Evolutionary conservation across 2,888 invertebrate genomes (phyloP).

Genomic region (Cancer borealis): DNA sequence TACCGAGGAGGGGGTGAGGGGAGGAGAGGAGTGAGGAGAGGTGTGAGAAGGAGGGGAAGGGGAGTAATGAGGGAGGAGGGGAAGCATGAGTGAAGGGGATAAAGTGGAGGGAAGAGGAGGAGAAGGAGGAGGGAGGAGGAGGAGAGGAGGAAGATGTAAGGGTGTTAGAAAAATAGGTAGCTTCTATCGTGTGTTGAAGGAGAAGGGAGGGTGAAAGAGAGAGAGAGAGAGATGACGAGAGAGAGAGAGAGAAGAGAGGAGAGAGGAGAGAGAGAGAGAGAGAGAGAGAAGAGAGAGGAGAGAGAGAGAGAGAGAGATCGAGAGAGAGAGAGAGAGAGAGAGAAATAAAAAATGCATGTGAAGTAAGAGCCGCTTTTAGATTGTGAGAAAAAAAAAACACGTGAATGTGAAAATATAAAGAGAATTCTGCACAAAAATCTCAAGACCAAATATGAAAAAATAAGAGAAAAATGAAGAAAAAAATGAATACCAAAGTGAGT

Average conservation of each 20-base stretch:
- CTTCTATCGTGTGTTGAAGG: not conserved
- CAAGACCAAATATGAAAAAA: no score
- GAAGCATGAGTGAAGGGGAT: not conserved
- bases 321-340: not conserved
- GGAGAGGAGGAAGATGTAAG: not conserved
- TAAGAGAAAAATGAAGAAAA: no score
- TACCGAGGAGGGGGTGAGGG: no score
- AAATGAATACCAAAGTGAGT: no score
- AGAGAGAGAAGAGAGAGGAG: not conserved
- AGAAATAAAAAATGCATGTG: not conserved
- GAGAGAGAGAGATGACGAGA: not conserved
- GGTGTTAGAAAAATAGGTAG: not conserved
- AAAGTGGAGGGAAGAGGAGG: not conserved
- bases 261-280: not conserved
- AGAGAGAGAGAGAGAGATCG: not conserved
- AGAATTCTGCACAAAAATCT: no score
- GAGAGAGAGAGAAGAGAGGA: not conserved
- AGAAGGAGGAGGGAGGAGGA: not conserved
- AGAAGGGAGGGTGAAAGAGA: not conserved
- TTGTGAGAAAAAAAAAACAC: no score
- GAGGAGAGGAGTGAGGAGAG: not conserved
- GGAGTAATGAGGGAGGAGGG: not conserved
- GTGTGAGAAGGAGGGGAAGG: not conserved
- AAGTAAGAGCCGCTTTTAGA: no score
- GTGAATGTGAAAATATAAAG: no score